phyloP scores from a whole-genome alignment of 2,113 vertebrate genomes.

The Sander lucioperca region DNA sequence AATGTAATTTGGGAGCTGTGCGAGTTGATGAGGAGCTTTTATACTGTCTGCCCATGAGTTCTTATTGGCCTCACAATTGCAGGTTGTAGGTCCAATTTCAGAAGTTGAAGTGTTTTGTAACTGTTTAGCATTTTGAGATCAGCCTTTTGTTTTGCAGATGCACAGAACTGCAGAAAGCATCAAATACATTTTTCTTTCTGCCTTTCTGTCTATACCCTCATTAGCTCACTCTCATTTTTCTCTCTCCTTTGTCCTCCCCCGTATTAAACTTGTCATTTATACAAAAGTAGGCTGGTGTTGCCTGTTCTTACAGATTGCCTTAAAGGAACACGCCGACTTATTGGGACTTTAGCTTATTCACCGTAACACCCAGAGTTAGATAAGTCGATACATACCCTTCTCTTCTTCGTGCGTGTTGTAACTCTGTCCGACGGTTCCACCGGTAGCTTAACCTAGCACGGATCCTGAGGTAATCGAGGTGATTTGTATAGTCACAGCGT shows the following conservation, averaged over 20 bases:
- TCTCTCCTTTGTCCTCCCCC: background rate
- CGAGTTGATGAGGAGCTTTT: conserved; percentile 43
- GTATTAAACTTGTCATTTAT: conserved; percentile 5
- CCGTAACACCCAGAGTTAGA: too few relatives aligned
- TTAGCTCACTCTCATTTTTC: background rate
- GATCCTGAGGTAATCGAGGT: too few relatives aligned
- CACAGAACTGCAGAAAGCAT: conserved; percentile 1
- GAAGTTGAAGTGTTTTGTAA: conserved; percentile 1
- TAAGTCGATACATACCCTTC: too few relatives aligned
- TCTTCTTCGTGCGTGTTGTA: too few relatives aligned
- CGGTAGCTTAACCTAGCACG: too few relatives aligned
- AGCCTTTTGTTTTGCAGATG: conserved; percentile 18
- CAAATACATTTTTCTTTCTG: background rate
- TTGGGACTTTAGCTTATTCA: too few relatives aligned
- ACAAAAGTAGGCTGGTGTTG: conserved; percentile 20
- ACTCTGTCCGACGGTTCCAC: too few relatives aligned
- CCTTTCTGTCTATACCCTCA: background rate
- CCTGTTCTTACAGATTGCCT: conserved; percentile 7
- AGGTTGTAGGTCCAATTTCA: conserved; percentile 40
- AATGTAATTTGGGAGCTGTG: conserved; percentile 53
- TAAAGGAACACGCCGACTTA: too few relatives aligned
- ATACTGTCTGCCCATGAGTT: conserved; percentile 25
- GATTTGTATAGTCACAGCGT: too few relatives aligned
- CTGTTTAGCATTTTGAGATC: background rate
- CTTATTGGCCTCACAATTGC: conserved; percentile 41